Evolutionary conservation across 2,888 invertebrate species (phyloP).

Genomic region (Punctoribates punctum): DNA sequence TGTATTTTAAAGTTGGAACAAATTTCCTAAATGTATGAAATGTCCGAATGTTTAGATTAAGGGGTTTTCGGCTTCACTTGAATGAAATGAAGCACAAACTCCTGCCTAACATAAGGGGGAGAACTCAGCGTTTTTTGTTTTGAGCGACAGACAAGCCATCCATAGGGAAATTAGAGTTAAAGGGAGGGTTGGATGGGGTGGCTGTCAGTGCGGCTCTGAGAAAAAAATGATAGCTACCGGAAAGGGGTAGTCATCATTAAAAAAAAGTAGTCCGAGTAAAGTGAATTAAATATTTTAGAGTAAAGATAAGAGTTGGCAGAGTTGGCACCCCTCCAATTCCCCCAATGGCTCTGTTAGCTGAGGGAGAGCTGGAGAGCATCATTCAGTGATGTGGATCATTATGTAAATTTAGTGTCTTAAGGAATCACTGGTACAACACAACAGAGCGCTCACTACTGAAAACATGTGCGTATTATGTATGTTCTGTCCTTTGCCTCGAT

Average conservation of each 20-base stretch:
- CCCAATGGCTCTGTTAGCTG: slow-evolving; percentile 27
- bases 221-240: slow-evolving; percentile 39
- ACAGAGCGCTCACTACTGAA: not conserved
- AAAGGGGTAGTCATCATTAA: slow-evolving; percentile 36
- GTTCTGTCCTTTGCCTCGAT: not conserved
- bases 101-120: slow-evolving; percentile 1
- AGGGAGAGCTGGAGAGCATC: slow-evolving; percentile 23
- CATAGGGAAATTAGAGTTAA: slow-evolving; percentile 36
- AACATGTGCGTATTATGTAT: slow-evolving; percentile 34
- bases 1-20: slow-evolving; percentile 22
- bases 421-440: slow-evolving; percentile 37
- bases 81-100: slow-evolving; percentile 16
- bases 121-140: slow-evolving; percentile 22
- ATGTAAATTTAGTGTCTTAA: slow-evolving; percentile 41
- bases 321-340: not conserved
- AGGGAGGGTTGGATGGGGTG: slow-evolving; percentile 30
- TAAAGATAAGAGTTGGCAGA: slow-evolving; percentile 11
- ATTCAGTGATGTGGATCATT: slow-evolving; percentile 35
- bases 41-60: slow-evolving; percentile 39
- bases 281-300: slow-evolving; percentile 38
- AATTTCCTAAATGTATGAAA: slow-evolving; percentile 16
- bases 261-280: slow-evolving; percentile 19
- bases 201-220: slow-evolving; percentile 15
- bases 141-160: slow-evolving; percentile 29
- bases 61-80: slow-evolving; percentile 14